Base-by-base conservation (phyloP, 2,797 vertebrate species). In the Capromys pilorides region DNA sequence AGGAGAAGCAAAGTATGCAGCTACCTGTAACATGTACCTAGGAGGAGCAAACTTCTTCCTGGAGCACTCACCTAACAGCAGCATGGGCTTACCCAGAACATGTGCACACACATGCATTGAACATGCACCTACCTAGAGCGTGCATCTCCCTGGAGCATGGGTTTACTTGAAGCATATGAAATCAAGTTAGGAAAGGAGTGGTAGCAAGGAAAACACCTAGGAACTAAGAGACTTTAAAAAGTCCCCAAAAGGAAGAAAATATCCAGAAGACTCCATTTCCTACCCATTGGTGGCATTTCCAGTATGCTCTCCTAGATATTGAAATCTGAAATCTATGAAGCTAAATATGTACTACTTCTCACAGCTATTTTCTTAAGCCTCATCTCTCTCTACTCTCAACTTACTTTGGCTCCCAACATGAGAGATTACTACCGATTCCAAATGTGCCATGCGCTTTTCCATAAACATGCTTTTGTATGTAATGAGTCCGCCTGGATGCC, bases 401-500 rank as follows among this genome's bases (percentile, higher is more conserved):
- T 39, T 28, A 1, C 77, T n/a, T 41, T 78, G 87, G 96, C 91
- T 95, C 54, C 45, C 51, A 6, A 71, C 66, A 33, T 3, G 80
- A 31, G 10, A 41, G 92, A 85, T 73, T 6, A 24, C 84, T 18
- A 0, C 64, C 1, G 80, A 85, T 71, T 92, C 96, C 96, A 73
- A 81, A 62, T 7, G 41, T 14, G 66, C 75, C 64, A 0, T 0
- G 19, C 1, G 12, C 95, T 64, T 86, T 28, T 86, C 88, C 31
- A 14, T 41, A 80, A 93, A 86, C 90, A 80, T 22, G 80, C 82
- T 91, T 94, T 89, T 86, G 96, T 83, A 8, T 71, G 80, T 26
- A 62, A 78, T 7, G 49, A 88, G 89, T 41, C 95, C 77, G 83
- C 88, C 91, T 71, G 91, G 24, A 16, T 84, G 96, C 94, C 84